Base-by-base conservation (phyloP, 2,113 vertebrate genomes). In the Menidia beryllina region DNA sequence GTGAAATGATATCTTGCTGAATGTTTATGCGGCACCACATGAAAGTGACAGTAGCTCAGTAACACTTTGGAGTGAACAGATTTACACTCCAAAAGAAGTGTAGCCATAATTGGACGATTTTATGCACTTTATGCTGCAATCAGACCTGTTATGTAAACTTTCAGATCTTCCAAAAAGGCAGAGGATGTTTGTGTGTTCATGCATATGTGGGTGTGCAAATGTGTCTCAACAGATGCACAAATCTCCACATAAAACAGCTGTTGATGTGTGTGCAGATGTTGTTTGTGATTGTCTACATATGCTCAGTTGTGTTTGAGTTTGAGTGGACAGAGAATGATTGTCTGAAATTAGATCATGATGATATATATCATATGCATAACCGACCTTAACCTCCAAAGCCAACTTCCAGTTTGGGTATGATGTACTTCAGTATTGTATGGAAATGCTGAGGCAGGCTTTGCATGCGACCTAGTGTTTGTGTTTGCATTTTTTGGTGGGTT, bases 1-100 rank as follows among this genome's bases (percentile, higher is more conserved):
- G 82, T 58, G 86, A 92, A 92, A 91, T 90, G 62, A 84, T 88
- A 90, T 87, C 78, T 83, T 86, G 76, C 77, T 81, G 80, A 67
- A 77, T 69, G 72, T 85, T 77, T 81, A 85, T 34, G 66, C 61
- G 3, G 65, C 70, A 77, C 86, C 85, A 88, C 87, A 88, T 89
- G 66, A 88, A 91, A 89, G 77, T 39, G 51, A 66, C 86, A 83
- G 4, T 89, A 73, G 81, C 89, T 86, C 82, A 77, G 36, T 71
- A 62, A 83, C 56, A 77, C 86, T 81, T 70, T 90, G 75, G 62
- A 80, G 72, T 26, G 0, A 75, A 77, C 75, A 79, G 67, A 85
- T 86, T 76, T 69, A 50, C 79, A 54, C 75, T 77, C 47, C 20
- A 77, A 79, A 86, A 84, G 77, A 89, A 81, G 79, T 77, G 81